Evolutionary conservation across 2,888 invertebrate genomes (phyloP).

Genomic region (Sinodicranocentrus sp.): DNA sequence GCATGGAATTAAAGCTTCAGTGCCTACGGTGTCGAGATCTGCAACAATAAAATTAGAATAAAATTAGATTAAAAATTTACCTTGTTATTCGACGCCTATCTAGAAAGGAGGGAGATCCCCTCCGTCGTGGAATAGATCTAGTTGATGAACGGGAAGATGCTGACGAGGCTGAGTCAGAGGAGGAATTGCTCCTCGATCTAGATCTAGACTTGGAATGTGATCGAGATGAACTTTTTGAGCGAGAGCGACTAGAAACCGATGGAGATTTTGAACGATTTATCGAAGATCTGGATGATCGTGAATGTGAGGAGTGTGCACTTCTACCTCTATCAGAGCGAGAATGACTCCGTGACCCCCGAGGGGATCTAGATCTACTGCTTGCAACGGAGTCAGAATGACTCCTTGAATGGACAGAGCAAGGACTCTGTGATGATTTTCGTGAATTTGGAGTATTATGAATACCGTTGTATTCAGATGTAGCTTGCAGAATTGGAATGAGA

Average conservation of each 20-base stretch:
- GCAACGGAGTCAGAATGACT: conserved; percentile 59
- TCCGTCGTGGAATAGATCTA: conserved; percentile 90
- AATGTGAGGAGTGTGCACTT: conserved; percentile 58
- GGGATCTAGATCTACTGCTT: conserved; percentile 48
- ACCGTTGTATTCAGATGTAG: conserved; percentile 42
- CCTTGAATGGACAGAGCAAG: conserved; percentile 57
- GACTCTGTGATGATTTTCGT: conserved; percentile 54
- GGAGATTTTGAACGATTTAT: conserved; percentile 58
- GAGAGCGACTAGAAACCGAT: conserved; percentile 68
- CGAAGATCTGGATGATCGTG: conserved; percentile 70
- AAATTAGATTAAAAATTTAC: conserved; percentile 82
- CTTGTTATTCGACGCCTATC: conserved; percentile 96
- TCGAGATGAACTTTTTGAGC: conserved; percentile 57
- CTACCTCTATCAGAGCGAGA: conserved; percentile 49
- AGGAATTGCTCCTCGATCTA: conserved; percentile 62
- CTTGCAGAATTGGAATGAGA: conserved; percentile 69
- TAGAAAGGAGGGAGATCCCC: conserved; percentile 95
- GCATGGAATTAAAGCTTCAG: conserved; percentile 39
- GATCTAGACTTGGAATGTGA: conserved; percentile 69
- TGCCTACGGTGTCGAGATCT: conserved; percentile 68
- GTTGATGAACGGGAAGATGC: conserved; percentile 59
- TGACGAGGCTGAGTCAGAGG: conserved; percentile 47
- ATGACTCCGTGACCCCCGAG: conserved; percentile 40
- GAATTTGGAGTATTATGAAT: conserved; percentile 47
- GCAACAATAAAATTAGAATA: conserved; percentile 77